Conservation (phyloP, 2,888 invertebrate species). For the Drosophila engyochracea region DNA sequence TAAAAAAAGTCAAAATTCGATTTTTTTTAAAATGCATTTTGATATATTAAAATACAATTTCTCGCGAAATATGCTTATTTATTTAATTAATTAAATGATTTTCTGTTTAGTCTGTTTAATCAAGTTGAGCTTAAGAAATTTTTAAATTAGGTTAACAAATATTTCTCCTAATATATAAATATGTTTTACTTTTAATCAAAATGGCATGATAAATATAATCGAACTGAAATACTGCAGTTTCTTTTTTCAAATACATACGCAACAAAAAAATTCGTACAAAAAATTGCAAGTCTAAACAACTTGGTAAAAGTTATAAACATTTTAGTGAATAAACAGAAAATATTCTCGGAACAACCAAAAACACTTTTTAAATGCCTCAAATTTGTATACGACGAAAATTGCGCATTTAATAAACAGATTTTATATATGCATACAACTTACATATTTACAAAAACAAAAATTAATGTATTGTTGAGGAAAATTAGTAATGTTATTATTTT, state of each 20-base stretch:
- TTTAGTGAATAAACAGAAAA: background rate
- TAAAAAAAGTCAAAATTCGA: background rate
- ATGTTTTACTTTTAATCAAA: background rate
- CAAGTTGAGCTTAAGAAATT: background rate
- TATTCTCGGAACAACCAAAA: background rate
- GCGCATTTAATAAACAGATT: conserved; percentile 1
- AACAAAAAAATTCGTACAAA: background rate
- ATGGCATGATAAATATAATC: background rate
- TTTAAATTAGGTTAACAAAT: background rate
- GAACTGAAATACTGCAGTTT: background rate
- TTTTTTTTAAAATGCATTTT: background rate
- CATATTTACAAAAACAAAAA: background rate
- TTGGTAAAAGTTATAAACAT: background rate
- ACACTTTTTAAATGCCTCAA: background rate
- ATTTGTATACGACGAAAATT: background rate
- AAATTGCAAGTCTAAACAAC: background rate
- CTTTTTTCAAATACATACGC: background rate
- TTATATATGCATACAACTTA: background rate
- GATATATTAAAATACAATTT: background rate
- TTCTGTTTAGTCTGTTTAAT: background rate
- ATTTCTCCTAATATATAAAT: background rate
- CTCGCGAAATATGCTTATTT: background rate
- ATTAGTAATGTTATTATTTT: background rate
- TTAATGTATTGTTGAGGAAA: background rate
- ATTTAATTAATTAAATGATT: background rate